Percentiles rank a stretch among this genome's conserved stretches.
Conservation (phyloP, 2,113 vertebrate species). For the Glaucidium brasilianum region DNA sequence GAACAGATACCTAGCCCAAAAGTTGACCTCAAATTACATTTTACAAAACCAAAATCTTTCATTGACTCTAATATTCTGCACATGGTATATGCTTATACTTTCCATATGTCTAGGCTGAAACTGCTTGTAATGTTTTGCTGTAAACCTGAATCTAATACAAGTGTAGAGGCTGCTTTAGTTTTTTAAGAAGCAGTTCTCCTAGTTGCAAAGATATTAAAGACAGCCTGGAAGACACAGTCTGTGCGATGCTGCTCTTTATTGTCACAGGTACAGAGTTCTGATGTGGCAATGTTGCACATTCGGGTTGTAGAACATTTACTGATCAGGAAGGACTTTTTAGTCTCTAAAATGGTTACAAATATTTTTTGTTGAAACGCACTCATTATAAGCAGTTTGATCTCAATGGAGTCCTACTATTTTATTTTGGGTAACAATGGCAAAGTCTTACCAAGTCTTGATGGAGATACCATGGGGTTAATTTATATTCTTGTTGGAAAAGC, state of each 20-base stretch:
- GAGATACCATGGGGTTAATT: constrained; percentile 29
- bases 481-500: constrained; percentile 37
- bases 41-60: background rate
- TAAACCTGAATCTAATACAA: background rate
- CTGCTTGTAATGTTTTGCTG: background rate
- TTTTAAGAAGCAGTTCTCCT: background rate
- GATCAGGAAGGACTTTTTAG: background rate
- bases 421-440: constrained; percentile 4
- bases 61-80: background rate
- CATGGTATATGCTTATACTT: background rate
- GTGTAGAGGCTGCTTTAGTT: background rate
- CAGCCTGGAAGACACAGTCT: constrained; percentile 12
- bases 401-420: background rate
- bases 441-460: constrained; percentile 66
- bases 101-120: constrained; percentile 22
- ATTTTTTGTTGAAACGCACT: background rate
- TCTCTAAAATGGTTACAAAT: constrained; percentile 39
- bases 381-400: background rate
- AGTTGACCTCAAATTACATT: background rate
- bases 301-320: background rate
- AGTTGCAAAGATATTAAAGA: constrained; percentile 41
- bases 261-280: constrained; percentile 57
- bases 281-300: constrained; percentile 26
- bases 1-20: background rate
- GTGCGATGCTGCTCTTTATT: constrained; percentile 59